These are phyloP conservation scores for Trileptium ribeirensis DNA, from an alignment of 2,888 invertebrate genomes.

Conservation along the genomic window DNA sequence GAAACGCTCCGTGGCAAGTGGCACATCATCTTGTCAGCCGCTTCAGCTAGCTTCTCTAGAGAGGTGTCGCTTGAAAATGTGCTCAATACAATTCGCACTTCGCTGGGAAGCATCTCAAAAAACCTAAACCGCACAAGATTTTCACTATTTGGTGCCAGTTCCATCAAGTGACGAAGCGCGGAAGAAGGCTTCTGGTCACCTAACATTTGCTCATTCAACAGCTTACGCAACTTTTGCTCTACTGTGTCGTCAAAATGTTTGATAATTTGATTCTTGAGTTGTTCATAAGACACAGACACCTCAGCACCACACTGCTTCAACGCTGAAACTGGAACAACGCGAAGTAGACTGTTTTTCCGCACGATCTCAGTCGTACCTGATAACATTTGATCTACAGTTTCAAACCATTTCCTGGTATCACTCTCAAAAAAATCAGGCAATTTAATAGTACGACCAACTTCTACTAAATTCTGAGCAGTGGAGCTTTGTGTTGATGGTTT, in stretches of 20 bases:
- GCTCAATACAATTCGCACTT: neutral
- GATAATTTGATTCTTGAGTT: neutral
- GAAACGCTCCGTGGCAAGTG: neutral
- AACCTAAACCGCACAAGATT: neutral
- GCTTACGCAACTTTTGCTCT: neutral
- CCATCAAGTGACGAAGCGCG: neutral
- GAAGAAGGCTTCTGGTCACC: neutral
- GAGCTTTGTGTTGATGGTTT: neutral
- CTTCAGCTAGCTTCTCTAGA: slow-evolving; percentile 3
- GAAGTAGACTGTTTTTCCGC: neutral
- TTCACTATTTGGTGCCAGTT: neutral
- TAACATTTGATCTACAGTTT: neutral
- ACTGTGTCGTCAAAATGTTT: neutral
- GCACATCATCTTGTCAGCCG: slow-evolving; percentile 13
- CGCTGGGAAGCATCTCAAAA: slow-evolving; percentile 5
- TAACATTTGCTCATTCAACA: slow-evolving; percentile 3
- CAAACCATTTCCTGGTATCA: slow-evolving; percentile 7
- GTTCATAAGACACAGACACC: neutral
- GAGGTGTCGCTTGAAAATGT: neutral
- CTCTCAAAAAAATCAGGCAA: slow-evolving; percentile 11
- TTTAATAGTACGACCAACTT: neutral
- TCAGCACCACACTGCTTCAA: neutral
- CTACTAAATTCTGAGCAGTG: neutral
- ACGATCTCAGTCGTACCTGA: neutral
- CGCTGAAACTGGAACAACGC: neutral